Evolutionary conservation across 2,797 vertebrate genomes (phyloP), one percentile per base, ranked within the genome.

Genomic region (Sebastes taczanowskii): DNA sequence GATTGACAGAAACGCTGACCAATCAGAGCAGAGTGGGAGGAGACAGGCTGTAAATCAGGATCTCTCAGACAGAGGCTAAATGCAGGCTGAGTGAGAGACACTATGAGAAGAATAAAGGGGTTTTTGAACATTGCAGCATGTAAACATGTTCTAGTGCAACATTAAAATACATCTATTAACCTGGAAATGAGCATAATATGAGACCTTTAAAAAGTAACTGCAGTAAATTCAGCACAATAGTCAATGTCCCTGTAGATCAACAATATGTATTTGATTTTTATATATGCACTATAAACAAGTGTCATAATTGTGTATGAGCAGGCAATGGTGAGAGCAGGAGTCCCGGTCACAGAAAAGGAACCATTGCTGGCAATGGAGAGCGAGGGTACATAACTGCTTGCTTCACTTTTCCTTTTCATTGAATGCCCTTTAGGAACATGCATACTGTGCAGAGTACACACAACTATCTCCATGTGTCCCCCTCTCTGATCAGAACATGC

Each of bases 281-380:
- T 35, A 11, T 4, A 11, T 6, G 2, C 7, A 58, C 27, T 13
- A 23, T 20, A 16, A 63, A 30, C 72, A 23, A 11, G 35, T 62
- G 23, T 30, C 46, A 25, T 58, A 13, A 56, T n/a, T 61, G 10
- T 74, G 52, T 42, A 7, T 65, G 34, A 71, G 64, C 66, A 92
- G 91, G 86, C 87, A n/a, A 78, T 75, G 60, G 42, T 79, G 65
- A 84, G 85, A 85, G 86, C 88, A 18, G 91, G 88, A 29, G 62
- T 90, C 18, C 78, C 55, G 11, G n/a, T 35, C 34, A 35, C 34
- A 35, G 34, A 35, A 35, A 35, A 35, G 34, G 34, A 35, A 35
- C 34, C 34, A 11, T 35, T 6, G 6, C 68, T 64, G 10, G 70
- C 22, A 9, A 30, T 86, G 55, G 82, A 87, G 62, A 86, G 80